Percentiles rank a stretch among this genome's conserved stretches.
Conservation (phyloP, 2,113 vertebrate genomes). For the Lampris megalopsis region DNA sequence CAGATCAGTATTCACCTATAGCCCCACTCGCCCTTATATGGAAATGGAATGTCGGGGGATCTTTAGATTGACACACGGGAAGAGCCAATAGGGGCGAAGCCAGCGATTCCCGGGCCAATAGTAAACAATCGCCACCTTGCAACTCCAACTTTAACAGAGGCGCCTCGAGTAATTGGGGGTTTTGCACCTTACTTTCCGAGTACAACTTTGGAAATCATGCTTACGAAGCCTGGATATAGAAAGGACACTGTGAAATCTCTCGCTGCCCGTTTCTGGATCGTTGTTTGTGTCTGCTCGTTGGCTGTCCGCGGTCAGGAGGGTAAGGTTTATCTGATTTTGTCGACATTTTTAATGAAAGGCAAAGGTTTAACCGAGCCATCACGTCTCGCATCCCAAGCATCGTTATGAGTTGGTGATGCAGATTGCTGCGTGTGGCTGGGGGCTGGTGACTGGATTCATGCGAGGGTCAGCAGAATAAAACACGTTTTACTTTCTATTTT, state of each 20-base stretch:
- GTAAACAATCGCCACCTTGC: conserved; percentile 38
- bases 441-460: too few species aligned
- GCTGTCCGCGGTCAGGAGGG: conserved; percentile 74
- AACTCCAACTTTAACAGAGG: conserved; percentile 46
- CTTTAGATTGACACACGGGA: conserved; percentile 44
- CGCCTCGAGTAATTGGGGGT: conserved; percentile 17
- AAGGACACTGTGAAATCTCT: conserved; percentile 59
- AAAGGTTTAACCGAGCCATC: conserved; percentile 5
- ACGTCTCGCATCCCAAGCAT: background rate
- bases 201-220: conserved; percentile 71
- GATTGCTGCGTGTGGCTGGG: too few species aligned
- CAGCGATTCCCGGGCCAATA: conserved; percentile 61
- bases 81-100: conserved; percentile 65
- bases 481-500: too few species aligned
- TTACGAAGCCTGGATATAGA: conserved; percentile 36
- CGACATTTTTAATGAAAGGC: conserved; percentile 6
- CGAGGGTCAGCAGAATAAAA: too few species aligned
- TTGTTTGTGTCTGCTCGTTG: conserved; percentile 47
- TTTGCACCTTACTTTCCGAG: conserved; percentile 48
- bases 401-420: background rate
- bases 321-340: conserved; percentile 54
- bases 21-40: conserved; percentile 38
- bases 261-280: conserved; percentile 57
- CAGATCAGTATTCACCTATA: conserved; percentile 37
- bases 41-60: conserved; percentile 58